These are phyloP conservation scores for Haliclystus octoradiatus DNA, from an alignment of 30 jellyfish, hydroid and myxozoan species.

Conservation along the genomic window DNA sequence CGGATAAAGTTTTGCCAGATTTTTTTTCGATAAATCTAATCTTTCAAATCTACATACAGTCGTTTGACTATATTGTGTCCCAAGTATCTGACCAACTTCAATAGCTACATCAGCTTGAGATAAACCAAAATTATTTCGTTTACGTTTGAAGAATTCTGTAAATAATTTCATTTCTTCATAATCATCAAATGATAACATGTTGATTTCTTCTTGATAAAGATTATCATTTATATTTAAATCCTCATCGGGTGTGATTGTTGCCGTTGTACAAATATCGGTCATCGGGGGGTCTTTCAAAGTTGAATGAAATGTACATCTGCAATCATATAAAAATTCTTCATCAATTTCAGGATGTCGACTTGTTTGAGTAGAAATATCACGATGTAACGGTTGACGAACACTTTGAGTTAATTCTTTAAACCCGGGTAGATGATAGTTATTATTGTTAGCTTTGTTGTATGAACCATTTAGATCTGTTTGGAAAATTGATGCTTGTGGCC, in stretches of 20 bases:
- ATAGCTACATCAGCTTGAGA: not conserved
- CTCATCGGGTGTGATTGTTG: not conserved
- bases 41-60: not conserved
- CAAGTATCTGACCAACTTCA: not conserved
- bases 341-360: not conserved
- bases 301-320: not conserved
- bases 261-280: too few species aligned
- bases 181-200: not conserved
- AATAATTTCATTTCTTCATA: not conserved
- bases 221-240: too few species aligned
- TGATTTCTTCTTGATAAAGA: not conserved
- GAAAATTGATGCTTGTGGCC: not conserved
- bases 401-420: not conserved
- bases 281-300: too few species aligned
- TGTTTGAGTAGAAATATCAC: not conserved
- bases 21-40: not conserved
- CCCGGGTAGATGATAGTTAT: not conserved
- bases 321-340: not conserved
- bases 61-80: not conserved
- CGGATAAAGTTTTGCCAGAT: not conserved
- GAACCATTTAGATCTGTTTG: not conserved
- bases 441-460: not conserved
- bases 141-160: not conserved
- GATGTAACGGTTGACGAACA: not conserved
- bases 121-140: not conserved